Base-by-base conservation (phyloP, 2,113 vertebrate genomes). In the Rhynchopsitta pachyrhyncha region DNA sequence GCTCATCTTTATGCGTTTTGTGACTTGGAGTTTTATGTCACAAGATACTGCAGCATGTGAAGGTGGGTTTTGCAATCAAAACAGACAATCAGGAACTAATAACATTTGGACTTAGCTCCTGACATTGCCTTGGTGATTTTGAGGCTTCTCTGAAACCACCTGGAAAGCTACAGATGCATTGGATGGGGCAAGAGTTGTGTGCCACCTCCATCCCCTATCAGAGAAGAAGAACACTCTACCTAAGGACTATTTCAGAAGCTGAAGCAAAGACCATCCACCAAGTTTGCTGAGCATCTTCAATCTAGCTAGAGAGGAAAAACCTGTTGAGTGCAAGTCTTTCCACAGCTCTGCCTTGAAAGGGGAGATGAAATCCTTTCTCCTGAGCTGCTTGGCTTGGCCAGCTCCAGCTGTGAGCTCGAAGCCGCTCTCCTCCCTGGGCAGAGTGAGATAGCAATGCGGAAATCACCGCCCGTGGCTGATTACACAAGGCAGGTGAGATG, bases 401-500 rank as follows among this genome's bases (percentile, higher is more conserved):
- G 74, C 74, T 93, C 88, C 88, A 83, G 82, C 77, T 92, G 79
- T 29, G 62, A 92, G 66, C 79, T 86, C 4, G 0, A 59, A 77
- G 83, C 49, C 13, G 0, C 74, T 77, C 80, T 53, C 83, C 25
- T 52, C 47, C 62, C 17, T 1, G 4, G 49, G 74, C 82, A 83
- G 89, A 52, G 39, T 1, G 7, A 92, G 95, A 55, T 13, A 70
- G 67, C 9, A 2, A 11, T 6, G 42, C 0, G 24, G 90, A 92
- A 96, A 92, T 86, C 23, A 0, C 83, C 2, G 2, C 82, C 74
- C 3, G 2, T 19, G 93, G 46, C 77, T 77, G 76, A 66, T 92
- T 88, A 53, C 77, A 31, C 23, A 41, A 88, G 82, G 83, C 90
- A 96, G 92, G 87, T 96, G 88, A 4, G 80, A 88, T 95, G 96